Percentiles rank a stretch among this genome's conserved stretches.
Evolutionary conservation across 2,113 vertebrate genomes (phyloP).

Genomic region (Rousettus leschenaultii): DNA sequence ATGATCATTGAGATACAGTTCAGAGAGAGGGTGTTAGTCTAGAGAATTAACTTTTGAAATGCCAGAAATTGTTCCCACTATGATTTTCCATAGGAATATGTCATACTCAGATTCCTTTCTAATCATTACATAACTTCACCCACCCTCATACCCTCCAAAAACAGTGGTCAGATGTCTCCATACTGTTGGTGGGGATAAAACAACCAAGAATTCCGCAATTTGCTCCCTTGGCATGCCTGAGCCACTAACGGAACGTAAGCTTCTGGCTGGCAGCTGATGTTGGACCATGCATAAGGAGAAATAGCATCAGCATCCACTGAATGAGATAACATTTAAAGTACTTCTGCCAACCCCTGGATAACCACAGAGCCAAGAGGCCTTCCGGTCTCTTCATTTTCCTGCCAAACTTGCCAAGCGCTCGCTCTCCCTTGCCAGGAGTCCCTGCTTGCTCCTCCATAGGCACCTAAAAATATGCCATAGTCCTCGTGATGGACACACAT

Average conservation of each 20-base stretch:
- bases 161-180: not conserved
- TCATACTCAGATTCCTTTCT: not conserved
- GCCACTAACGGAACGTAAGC: not conserved
- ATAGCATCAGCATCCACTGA: not conserved
- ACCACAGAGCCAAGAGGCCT: not conserved
- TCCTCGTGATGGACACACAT: not conserved
- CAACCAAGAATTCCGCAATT: not conserved
- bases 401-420: slow-evolving; percentile 6
- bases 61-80: not conserved
- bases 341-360: not conserved
- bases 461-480: not conserved
- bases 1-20: not conserved
- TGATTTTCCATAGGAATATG: not conserved
- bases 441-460: not conserved
- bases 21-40: not conserved
- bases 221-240: not conserved
- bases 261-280: not conserved
- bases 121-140: not conserved
- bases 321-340: not conserved
- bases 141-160: not conserved
- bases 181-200: not conserved
- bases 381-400: not conserved
- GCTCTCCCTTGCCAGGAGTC: not conserved
- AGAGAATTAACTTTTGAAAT: not conserved
- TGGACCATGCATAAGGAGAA: not conserved